Base-by-base conservation (phyloP, 2,888 invertebrate genomes). In the Heliconius erato region DNA sequence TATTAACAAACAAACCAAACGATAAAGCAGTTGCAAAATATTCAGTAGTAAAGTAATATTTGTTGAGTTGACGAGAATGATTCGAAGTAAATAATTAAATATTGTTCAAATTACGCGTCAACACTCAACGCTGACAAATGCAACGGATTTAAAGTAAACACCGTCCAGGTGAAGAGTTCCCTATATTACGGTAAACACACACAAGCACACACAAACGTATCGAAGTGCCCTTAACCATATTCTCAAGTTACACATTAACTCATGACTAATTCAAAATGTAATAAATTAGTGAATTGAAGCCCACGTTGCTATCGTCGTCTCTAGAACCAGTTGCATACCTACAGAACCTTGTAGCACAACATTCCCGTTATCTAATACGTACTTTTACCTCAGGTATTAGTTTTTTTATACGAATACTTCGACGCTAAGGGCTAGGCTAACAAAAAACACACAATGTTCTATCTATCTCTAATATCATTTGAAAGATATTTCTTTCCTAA, bases 401-500 rank as follows among this genome's bases (percentile, higher is more conserved):
- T 82, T 84, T 84, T 32, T 82, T 85, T 79, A 81, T 82, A 82
- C 69, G 79, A 83, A 85, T 80, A 83, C 71, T 77, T 78, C 79
- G 40, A n/a, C 32, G 74, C 77, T 82, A 78, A 81, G 78, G 83
- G 81, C 84, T 84, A 84, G 84, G 77, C 85, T 84, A 85, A 87
- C 86, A 89, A 89, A 88, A 89, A 89, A 86, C 78, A 68, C 80
- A 84, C 83, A 87, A 85, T 83, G 83, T 83, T 84, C 86, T 85
- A 85, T 87, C 85, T 83, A 85, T 87, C 85, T 80, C 83, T 84
- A 83, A 82, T 83, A 82, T 84, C 81, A 84, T 89, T 40, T 87
- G 87, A 88, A 91, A 91, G 87, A 87, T 89, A 89, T 91, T 90
- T 87, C 88, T 85, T 88, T 87, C 89, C 89, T 89, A 89, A 89